Conservation (phyloP, 2,113 vertebrate species). For the Sceloporus tristichus region DNA sequence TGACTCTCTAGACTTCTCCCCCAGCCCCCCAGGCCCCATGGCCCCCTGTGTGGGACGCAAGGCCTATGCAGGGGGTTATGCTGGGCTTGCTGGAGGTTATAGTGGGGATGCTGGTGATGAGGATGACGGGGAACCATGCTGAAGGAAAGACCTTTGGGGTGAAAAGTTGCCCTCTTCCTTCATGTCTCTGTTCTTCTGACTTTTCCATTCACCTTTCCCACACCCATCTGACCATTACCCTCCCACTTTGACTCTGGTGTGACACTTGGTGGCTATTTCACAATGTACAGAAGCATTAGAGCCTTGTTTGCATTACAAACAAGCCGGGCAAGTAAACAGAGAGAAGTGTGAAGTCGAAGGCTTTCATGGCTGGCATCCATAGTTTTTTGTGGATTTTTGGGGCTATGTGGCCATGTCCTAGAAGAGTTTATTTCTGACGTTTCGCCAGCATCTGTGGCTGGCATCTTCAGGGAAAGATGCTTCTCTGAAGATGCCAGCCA, state of each 20-base stretch:
- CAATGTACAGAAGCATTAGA: too few relatives aligned
- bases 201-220: neutral
- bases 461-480: too few relatives aligned
- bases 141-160: neutral
- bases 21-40: conserved; percentile 60
- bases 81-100: conserved; percentile 73
- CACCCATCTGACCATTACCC: neutral
- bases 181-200: neutral
- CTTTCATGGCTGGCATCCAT: too few relatives aligned
- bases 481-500: too few relatives aligned
- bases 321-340: too few relatives aligned
- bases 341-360: too few relatives aligned
- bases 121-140: conserved; percentile 52
- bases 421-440: too few relatives aligned
- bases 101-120: conserved; percentile 78
- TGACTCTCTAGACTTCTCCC: conserved; percentile 77
- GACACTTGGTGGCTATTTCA: neutral
- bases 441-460: too few relatives aligned
- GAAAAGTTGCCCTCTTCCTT: neutral
- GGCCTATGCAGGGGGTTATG: conserved; percentile 74
- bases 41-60: conserved; percentile 63
- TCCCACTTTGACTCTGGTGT: neutral
- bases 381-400: too few relatives aligned
- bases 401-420: too few relatives aligned
- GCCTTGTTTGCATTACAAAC: too few relatives aligned